Conservation (phyloP, 2,113 vertebrate genomes). For the Notothenia coriiceps region DNA sequence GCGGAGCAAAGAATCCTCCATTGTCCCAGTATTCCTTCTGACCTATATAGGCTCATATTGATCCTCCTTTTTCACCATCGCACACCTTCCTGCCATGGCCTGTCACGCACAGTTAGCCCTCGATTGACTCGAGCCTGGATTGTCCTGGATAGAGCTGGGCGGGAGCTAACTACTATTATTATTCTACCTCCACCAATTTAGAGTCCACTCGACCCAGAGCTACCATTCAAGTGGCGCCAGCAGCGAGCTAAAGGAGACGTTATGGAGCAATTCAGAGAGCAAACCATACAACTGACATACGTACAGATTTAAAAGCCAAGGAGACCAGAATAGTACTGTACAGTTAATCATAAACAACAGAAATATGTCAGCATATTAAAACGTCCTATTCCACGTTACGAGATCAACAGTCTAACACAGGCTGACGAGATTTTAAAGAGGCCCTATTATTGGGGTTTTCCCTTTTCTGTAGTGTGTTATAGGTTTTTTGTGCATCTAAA, state of each 20-base stretch:
- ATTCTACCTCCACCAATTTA: slow-evolving; percentile 46
- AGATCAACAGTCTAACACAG: too few species aligned
- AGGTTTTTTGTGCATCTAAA: too few species aligned
- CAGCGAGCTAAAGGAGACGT: slow-evolving; percentile 31
- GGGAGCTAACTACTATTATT: slow-evolving; percentile 47
- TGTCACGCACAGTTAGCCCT: slow-evolving; percentile 67
- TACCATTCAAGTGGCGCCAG: slow-evolving; percentile 14
- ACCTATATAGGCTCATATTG: slow-evolving; percentile 61
- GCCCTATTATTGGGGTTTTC: too few species aligned
- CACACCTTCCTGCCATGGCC: slow-evolving; percentile 31
- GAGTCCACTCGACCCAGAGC: slow-evolving; percentile 35
- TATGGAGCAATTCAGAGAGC: slow-evolving; percentile 21
- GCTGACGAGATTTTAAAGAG: too few species aligned
- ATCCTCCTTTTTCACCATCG: slow-evolving; percentile 40
- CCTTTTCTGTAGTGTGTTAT: too few species aligned
- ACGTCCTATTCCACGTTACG: too few species aligned
- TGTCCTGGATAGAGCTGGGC: slow-evolving; percentile 31
- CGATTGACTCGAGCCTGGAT: slow-evolving; percentile 51
- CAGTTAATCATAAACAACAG: too few species aligned
- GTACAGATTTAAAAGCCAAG: background rate
- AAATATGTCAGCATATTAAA: too few species aligned
- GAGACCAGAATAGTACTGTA: background rate
- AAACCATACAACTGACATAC: background rate
- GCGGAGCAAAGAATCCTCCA: slow-evolving; percentile 48
- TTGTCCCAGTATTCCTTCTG: slow-evolving; percentile 64